phyloP scores from a whole-genome alignment of 2,888 invertebrate species.

The Nomada ruficornis region DNA sequence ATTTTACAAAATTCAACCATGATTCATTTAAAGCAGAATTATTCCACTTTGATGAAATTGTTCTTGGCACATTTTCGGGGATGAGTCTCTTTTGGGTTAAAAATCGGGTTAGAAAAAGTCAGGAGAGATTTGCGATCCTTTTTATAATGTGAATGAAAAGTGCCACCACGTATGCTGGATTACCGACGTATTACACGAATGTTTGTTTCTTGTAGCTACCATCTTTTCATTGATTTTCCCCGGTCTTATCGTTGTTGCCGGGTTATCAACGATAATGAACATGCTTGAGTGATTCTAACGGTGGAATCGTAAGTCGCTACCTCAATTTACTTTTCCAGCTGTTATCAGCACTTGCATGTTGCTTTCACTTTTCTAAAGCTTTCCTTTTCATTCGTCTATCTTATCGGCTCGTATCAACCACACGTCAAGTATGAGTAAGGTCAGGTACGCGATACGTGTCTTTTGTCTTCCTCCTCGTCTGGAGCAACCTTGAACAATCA shows the following conservation, averaged over 20 bases:
- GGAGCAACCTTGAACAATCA: not conserved
- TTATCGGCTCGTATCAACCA: constrained; percentile 35
- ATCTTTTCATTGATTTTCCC: constrained; percentile 12
- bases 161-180: not conserved
- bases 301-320: not conserved
- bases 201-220: not conserved
- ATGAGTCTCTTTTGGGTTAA: no score
- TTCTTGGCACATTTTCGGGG: no score
- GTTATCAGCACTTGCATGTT: not conserved
- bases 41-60: no score
- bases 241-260: constrained; percentile 1
- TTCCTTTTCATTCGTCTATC: not conserved
- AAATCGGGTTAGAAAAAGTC: no score
- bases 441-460: constrained; percentile 28
- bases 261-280: constrained; percentile 14
- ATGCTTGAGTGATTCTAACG: not conserved
- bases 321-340: not conserved
- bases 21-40: no score
- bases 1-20: no score
- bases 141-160: no score
- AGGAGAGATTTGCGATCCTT: no score
- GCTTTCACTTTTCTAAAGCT: constrained; percentile 31
- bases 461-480: not conserved
- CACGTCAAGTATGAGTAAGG: constrained; percentile 24
- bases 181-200: constrained; percentile 20